These are phyloP conservation scores for Arrhopalites spinosus DNA, from an alignment of 2,888 invertebrate genomes.

Conservation along the genomic window DNA sequence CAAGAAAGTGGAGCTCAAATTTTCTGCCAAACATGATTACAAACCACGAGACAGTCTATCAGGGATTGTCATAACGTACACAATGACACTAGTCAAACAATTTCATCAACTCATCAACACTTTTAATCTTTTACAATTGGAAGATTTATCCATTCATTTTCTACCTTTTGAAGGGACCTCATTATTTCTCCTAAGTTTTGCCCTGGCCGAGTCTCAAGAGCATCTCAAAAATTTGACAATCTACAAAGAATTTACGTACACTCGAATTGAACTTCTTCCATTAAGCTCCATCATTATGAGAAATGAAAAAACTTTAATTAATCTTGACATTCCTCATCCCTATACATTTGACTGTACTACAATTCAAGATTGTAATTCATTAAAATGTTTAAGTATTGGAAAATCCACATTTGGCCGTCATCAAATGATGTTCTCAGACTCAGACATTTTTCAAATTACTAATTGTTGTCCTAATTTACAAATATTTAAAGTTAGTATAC, in stretches of 20 bases:
- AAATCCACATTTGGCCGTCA: not conserved
- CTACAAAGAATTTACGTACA: slow-evolving; percentile 7
- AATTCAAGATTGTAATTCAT: not conserved
- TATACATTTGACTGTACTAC: slow-evolving; percentile 6
- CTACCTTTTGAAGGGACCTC: slow-evolving; percentile 28
- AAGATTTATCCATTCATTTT: slow-evolving; percentile 10
- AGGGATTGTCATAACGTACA: not conserved
- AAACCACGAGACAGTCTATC: not conserved
- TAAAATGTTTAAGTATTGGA: not conserved
- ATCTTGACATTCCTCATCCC: slow-evolving; percentile 11
- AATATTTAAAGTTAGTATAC: not conserved
- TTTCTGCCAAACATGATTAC: slow-evolving; percentile 16
- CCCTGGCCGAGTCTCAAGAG: slow-evolving; percentile 14
- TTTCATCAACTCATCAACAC: not conserved
- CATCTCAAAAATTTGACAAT: not conserved
- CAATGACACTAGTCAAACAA: not conserved
- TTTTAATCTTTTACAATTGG: not conserved
- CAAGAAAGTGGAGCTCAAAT: not conserved
- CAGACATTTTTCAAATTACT: not conserved
- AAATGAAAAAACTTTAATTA: not conserved
- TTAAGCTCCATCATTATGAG: not conserved
- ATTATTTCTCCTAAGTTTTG: slow-evolving; percentile 18
- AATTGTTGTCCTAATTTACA: not conserved
- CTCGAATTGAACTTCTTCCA: slow-evolving; percentile 12
- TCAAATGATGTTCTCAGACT: slow-evolving; percentile 19